Percentiles rank a stretch among this genome's conserved stretches.
These are phyloP conservation scores for Neofelis nebulosa DNA, from an alignment of 2,113 vertebrate genomes.

Conservation along the genomic window DNA sequence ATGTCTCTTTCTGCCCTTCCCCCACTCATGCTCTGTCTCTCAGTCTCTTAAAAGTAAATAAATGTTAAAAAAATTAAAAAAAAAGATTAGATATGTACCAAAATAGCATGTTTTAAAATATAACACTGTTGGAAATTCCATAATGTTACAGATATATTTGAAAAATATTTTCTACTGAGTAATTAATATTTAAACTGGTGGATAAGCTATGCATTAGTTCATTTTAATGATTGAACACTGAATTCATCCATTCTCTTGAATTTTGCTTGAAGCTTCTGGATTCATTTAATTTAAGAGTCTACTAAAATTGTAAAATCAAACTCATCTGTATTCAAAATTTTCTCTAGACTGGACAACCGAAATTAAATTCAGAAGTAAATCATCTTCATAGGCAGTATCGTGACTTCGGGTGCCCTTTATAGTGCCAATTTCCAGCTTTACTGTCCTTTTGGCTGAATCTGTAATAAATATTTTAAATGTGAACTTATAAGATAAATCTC, in stretches of 20 bases:
- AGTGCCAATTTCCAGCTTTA: not conserved
- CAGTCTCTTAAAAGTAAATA: too few relatives aligned
- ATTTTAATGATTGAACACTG: not conserved
- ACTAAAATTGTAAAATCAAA: not conserved
- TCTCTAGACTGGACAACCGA: not conserved
- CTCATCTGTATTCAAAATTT: not conserved
- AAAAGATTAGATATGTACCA: not conserved
- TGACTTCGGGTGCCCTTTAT: not conserved
- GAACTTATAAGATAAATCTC: not conserved
- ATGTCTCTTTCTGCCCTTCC: too few relatives aligned
- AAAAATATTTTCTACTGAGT: not conserved
- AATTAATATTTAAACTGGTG: not conserved
- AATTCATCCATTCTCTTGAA: not conserved
- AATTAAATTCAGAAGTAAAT: not conserved
- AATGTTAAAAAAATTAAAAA: too few relatives aligned
- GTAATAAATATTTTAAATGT: not conserved
- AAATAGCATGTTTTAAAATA: not conserved
- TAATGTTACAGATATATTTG: not conserved
- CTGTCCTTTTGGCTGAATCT: not conserved
- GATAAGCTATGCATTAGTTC: not conserved
- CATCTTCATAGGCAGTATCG: not conserved
- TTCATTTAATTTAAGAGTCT: not conserved
- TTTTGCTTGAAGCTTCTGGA: not conserved
- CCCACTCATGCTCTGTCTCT: too few relatives aligned
- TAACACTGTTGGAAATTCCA: not conserved